Evolutionary conservation across 2,797 vertebrate genomes (phyloP), one percentile per base, ranked within the genome.

Genomic region (Lepidocolaptes lacrymiger): DNA sequence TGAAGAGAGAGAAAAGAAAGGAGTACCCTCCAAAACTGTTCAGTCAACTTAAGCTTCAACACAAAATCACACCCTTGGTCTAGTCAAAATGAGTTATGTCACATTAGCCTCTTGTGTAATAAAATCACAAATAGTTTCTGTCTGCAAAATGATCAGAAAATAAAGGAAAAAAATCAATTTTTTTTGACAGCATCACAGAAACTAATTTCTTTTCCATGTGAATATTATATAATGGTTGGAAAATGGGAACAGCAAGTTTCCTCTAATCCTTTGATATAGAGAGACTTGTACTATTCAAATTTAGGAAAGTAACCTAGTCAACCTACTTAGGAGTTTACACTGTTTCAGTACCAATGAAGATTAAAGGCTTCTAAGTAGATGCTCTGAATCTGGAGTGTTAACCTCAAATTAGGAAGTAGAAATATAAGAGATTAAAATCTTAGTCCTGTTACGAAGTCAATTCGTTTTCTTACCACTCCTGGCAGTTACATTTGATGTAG

Each of bases 51-150:
- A 32, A 80, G 36, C 64, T 8, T 0, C 46, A 68, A 37, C 37
- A 41, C 61, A 51, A 77, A 71, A 64, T 93, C 44, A n/a, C 30
- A 61, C 34, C 64, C 49, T 20, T 74, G 30, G n/a, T 66, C 39
- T 26, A 55, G 92, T 93, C 92, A 87, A 54, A 95, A 21, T 62
- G 46, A 69, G 43, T 96, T 85, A 88, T 68, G 36, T 95, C 91
- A 72, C 26, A 26, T 93, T 81, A 92, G 14, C 37, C 51, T 62
- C 14, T 95, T 95, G 71, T 73, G 34, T 90, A 94, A 85, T 75
- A 94, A 64, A 55, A 62, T 87, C 76, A 92, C 28, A 69, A 91
- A 61, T 51, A 58, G 28, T 89, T 88, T 72, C 85, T 62, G 43
- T 78, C 26, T 84, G 14, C 0, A 0, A 83, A 85, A 23, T 68